These are phyloP conservation scores for Phrixothrix hirtus DNA, from an alignment of 2,888 invertebrate species.

Conservation along the genomic window DNA sequence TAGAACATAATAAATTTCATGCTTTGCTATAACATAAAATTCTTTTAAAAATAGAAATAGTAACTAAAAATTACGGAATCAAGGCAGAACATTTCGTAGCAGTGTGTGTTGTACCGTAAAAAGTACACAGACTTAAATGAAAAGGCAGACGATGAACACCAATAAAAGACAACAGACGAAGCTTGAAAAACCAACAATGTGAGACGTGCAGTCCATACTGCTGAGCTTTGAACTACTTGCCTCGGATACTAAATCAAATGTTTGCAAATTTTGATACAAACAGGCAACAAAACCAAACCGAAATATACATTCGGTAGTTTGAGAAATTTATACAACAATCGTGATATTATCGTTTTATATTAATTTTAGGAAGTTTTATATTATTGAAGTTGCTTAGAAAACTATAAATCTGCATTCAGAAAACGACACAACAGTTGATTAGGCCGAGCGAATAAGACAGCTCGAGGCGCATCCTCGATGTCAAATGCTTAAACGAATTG, in stretches of 20 bases:
- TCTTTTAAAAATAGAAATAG: constrained; percentile 26
- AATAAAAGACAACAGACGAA: constrained; percentile 44
- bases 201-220: constrained; percentile 38
- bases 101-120: constrained; percentile 41
- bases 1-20: too few relatives aligned
- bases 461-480: constrained; percentile 44
- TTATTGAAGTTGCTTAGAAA: too few relatives aligned
- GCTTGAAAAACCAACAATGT: constrained; percentile 40
- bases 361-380: too few relatives aligned
- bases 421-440: constrained; percentile 43
- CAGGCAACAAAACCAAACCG: background rate
- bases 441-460: constrained; percentile 37
- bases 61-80: constrained; percentile 26
- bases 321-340: too few relatives aligned
- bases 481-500: constrained; percentile 54
- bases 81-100: constrained; percentile 24
- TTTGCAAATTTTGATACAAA: constrained; percentile 30
- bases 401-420: constrained; percentile 41
- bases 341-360: too few relatives aligned
- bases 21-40: constrained; percentile 16
- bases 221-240: constrained; percentile 30
- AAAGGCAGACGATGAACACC: constrained; percentile 41
- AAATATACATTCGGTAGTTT: too few relatives aligned
- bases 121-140: constrained; percentile 44
- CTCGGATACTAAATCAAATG: constrained; percentile 28